Evolutionary conservation across 1,140 invertebrate species (phyloP).

Genomic region (Lepeophtheirus salmonis): DNA sequence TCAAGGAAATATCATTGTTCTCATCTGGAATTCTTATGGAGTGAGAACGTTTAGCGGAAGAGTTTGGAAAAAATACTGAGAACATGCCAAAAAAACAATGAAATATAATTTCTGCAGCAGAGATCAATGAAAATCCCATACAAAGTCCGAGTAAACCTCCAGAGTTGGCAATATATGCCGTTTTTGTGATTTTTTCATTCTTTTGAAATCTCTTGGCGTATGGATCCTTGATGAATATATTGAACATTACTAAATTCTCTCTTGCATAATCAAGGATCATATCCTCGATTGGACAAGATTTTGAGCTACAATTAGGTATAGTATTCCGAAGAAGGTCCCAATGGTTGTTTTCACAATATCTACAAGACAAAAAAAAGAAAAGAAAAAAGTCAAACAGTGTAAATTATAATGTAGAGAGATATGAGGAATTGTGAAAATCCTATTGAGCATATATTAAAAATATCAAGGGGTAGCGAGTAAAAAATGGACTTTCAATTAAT

Average conservation of each 20-base stretch:
- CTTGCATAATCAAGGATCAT: slow-evolving; percentile 6
- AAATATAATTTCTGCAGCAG: slow-evolving; percentile 13
- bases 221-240: slow-evolving; percentile 17
- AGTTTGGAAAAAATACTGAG: slow-evolving; percentile 4
- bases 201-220: slow-evolving; percentile 15
- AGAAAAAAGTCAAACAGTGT: too few relatives aligned
- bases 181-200: slow-evolving; percentile 17
- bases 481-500: too few relatives aligned
- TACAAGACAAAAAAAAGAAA: too few relatives aligned
- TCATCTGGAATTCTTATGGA: too few relatives aligned
- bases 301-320: slow-evolving; percentile 4
- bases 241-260: slow-evolving; percentile 16
- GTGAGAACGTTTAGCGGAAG: too few relatives aligned
- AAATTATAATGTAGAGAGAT: too few relatives aligned
- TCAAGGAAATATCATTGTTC: too few relatives aligned
- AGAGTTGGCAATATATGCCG: slow-evolving; percentile 15
- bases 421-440: too few relatives aligned
- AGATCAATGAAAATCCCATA: slow-evolving; percentile 13
- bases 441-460: too few relatives aligned
- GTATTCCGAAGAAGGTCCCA: not conserved
- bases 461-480: too few relatives aligned
- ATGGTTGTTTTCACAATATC: slow-evolving; percentile 9
- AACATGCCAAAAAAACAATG: slow-evolving; percentile 16
- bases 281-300: not conserved
- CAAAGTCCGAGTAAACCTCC: slow-evolving; percentile 15